These are phyloP conservation scores for Coryphaenoides rupestris DNA, from an alignment of 2,113 vertebrate species.

Conservation along the genomic window DNA sequence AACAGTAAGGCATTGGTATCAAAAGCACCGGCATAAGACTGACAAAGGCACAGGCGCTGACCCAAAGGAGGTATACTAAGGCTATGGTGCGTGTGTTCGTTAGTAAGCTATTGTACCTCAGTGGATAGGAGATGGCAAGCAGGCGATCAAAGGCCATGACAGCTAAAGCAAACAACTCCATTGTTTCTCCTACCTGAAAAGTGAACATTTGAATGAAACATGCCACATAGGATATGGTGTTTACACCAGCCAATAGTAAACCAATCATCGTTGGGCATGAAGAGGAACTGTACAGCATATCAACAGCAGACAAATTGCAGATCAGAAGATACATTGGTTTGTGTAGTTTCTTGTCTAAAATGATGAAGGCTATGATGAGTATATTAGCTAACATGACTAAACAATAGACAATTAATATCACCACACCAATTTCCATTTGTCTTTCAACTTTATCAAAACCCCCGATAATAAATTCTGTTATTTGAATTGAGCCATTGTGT, in stretches of 20 bases:
- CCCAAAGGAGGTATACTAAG: constrained; percentile 21
- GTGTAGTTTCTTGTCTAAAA: constrained; percentile 37
- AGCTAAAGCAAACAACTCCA: constrained; percentile 46
- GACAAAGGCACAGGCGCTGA: constrained; percentile 16
- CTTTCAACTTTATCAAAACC: constrained; percentile 38
- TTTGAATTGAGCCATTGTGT: constrained; percentile 24
- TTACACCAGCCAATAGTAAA: constrained; percentile 25
- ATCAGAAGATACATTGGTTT: constrained; percentile 52
- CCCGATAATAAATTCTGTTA: constrained; percentile 33
- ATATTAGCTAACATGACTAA: constrained; percentile 26
- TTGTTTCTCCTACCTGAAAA: constrained; percentile 15
- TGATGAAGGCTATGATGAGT: constrained; percentile 29
- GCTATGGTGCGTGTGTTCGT: constrained; percentile 26
- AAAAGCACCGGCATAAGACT: constrained; percentile 8
- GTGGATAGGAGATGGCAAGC: constrained; percentile 37
- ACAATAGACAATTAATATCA: constrained; percentile 26
- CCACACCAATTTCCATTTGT: constrained; percentile 21
- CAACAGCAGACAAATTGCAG: constrained; percentile 48
- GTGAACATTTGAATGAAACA: constrained; percentile 41
- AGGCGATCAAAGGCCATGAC: constrained; percentile 45
- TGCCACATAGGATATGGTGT: constrained; percentile 28
- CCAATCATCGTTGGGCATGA: constrained; percentile 34
- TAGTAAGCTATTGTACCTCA: constrained; percentile 36
- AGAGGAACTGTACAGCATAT: constrained; percentile 37
- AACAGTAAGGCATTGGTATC: constrained; percentile 31